Base-by-base conservation (phyloP, 2,113 vertebrate species). In the Xenus cinereus region DNA sequence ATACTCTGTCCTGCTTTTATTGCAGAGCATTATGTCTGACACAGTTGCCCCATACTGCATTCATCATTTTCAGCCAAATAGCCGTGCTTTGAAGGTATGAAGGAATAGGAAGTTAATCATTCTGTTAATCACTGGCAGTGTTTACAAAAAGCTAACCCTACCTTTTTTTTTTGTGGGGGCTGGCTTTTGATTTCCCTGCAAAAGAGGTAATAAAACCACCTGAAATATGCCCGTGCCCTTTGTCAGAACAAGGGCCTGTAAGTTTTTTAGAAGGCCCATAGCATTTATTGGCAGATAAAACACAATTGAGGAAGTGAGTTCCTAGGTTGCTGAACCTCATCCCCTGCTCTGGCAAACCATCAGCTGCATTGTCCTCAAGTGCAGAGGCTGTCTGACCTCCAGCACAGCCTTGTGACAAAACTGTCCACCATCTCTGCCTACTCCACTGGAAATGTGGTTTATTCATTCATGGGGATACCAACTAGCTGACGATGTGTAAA, bases 271-370 rank as follows among this genome's bases (percentile, higher is more conserved):
- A 54, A 76, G 28, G n/a, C 53, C 11, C 4, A 2, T 19, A 22
- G 5, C 4, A 0, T 66, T 75, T 73, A 14, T 15, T 54, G 54
- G 5, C 54, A 80, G n/a, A 35, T 23, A 57, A 17, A 64, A 53
- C 17, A 18, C 20, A 75, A 23, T 0, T 0, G 5, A 53, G 45
- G 23, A 72, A 76, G 7, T 12, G 7, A 54, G 19, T 50, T 77
- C 27, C 73, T 11, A 39, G 18, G 41, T 10, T 67, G 24, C 43
- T 1, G 1, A 56, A 46, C 23, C 9, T 37, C 0, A 0, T 62
- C 1, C 12, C 12, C 20, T 74, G 27, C 59, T 54, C 54, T 62
- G 60, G 8, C 11, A 62, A 1, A 1, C 41, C 27, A 9, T 45
- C 53, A 50, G 17, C 13, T 72, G 23, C 2, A 2, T 28, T 1